Evolutionary conservation across 2,113 vertebrate species (phyloP), one percentile per base, ranked within the genome.

Genomic region (Bos indicus): DNA sequence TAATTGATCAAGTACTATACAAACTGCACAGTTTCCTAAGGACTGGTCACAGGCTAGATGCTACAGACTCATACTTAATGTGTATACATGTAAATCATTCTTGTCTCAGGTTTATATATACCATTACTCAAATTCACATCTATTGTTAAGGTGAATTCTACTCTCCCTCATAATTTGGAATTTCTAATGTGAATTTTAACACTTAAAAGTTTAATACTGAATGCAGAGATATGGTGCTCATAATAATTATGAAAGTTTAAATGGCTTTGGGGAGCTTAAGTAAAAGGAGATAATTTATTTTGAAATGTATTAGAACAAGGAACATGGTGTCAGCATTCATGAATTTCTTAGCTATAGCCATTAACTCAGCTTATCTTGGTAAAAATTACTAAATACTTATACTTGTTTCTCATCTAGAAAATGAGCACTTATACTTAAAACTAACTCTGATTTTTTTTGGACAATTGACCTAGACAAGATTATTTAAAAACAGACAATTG

Each of bases 221-320:
- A 97, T 59, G 87, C n/a, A 92, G 95, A 96, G 81, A 93, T 92
- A 85, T 30, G 33, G n/a, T 87, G 23, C 30, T 96, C 95, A 94
- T 97, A 97, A 95, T 95, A 96, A 96, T 97, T 95, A 95, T 52
- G 40, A 88, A 97, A 95, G 87, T 94, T 96, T 96, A 97, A 98
- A 96, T 96, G 88, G 54, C 64, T 96, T 97, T 93, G 46, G 64
- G 94, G 92, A 97, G 36, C 74, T 95, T 91, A 90, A 96, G 77
- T 90, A 90, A 93, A 96, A 96, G 81, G 80, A 97, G 46, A 95
- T 52, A 92, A 97, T 96, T 97, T 96, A 97, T 94, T 94, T 94
- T 97, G 62, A 94, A 97, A 92, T 52, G 14, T 96, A 62, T 92
- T 86, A 95, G 95, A 85, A 71, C 19, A 91, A 87, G 87, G 40